Evolutionary conservation across 2,797 vertebrate species (phyloP).

Genomic region (Trachurus trachurus): DNA sequence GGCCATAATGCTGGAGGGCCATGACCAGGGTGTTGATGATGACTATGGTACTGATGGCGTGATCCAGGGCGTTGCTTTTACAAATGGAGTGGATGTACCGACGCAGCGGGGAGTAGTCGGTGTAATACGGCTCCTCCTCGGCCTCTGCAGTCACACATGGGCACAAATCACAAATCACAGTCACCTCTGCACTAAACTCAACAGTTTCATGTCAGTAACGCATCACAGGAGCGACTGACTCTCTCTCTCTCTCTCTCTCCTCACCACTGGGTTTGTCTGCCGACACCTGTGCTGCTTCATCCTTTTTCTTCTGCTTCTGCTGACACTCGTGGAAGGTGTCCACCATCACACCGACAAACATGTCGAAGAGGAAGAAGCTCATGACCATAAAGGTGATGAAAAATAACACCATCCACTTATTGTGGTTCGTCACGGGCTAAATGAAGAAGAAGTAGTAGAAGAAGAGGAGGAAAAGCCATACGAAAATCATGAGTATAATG

Average conservation of each 20-base stretch:
- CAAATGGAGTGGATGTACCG: background rate
- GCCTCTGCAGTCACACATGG: background rate
- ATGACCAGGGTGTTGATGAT: background rate
- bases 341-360: constrained; percentile 95
- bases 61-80: constrained; percentile 1
- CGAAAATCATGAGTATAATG: no score
- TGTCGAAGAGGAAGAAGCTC: constrained; percentile 95
- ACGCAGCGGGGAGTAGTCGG: background rate
- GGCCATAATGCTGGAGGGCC: constrained; percentile 17
- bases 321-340: constrained; percentile 94
- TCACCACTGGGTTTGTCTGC: constrained; percentile 34
- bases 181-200: background rate
- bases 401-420: constrained; percentile 93
- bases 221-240: background rate
- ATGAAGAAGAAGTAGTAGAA: background rate
- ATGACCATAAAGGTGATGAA: constrained; percentile 96
- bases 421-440: constrained; percentile 92
- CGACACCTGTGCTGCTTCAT: constrained; percentile 64
- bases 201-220: background rate
- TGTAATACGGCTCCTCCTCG: background rate
- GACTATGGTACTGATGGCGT: background rate
- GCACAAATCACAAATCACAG: background rate
- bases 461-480: background rate
- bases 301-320: constrained; percentile 89
- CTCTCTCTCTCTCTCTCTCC: background rate